Conservation (phyloP, 1,140 invertebrate species). For the Drosophila littoralis region DNA sequence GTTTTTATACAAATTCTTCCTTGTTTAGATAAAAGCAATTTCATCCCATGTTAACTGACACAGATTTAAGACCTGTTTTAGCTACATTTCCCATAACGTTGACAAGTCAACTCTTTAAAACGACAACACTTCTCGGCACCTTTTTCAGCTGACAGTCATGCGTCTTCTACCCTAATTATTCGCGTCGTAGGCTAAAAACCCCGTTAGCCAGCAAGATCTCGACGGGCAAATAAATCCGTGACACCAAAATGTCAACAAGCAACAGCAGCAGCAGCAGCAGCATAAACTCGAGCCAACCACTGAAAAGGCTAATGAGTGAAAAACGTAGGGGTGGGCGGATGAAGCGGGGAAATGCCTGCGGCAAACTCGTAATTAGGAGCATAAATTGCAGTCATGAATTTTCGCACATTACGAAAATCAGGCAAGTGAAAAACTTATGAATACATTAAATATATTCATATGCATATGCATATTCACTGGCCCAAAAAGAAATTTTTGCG, state of each 20-base stretch:
- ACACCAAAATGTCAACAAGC: slow-evolving; percentile 76
- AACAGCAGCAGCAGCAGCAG: slow-evolving; percentile 1
- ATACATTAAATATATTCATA: slow-evolving; percentile 18
- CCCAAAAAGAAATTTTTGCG: neutral
- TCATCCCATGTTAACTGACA: slow-evolving; percentile 1
- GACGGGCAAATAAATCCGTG: slow-evolving; percentile 50
- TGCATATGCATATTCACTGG: slow-evolving; percentile 18
- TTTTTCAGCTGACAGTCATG: slow-evolving; percentile 29
- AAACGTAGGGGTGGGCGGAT: slow-evolving; percentile 38
- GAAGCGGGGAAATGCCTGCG: slow-evolving; percentile 69
- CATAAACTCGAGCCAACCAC: slow-evolving; percentile 33
- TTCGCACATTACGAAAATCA: slow-evolving; percentile 34
- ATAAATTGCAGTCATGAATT: slow-evolving; percentile 42
- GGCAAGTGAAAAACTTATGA: slow-evolving; percentile 25
- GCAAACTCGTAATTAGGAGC: slow-evolving; percentile 73
- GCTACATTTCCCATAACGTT: neutral
- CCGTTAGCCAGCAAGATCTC: slow-evolving; percentile 17
- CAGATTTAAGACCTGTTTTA: neutral
- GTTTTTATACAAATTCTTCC: neutral
- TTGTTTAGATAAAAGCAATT: neutral
- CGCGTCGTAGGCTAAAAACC: slow-evolving; percentile 12
- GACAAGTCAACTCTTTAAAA: slow-evolving; percentile 19
- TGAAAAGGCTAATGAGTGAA: slow-evolving; percentile 76
- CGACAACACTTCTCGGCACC: slow-evolving; percentile 31
- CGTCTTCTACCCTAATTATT: slow-evolving; percentile 45